Conservation (phyloP, 2,113 vertebrate species). For the Prionailurus bengalensis region DNA sequence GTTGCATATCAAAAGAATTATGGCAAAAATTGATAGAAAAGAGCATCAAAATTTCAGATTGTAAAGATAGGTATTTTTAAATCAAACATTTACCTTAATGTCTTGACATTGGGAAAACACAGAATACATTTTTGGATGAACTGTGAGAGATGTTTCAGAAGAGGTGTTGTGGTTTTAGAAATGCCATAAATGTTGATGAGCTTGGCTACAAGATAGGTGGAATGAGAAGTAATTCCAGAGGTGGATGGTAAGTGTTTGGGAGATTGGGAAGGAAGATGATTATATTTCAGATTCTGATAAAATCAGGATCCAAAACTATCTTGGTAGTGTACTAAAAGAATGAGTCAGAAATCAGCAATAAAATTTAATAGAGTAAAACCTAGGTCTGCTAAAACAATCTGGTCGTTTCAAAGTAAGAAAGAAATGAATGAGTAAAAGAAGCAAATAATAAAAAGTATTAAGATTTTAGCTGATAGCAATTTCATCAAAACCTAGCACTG, state of each 20-base stretch:
- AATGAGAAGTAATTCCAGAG: conserved; percentile 22
- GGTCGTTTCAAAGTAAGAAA: not conserved
- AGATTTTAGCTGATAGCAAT: not conserved
- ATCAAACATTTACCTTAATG: not conserved
- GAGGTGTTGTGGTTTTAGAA: not conserved
- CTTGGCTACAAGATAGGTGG: not conserved
- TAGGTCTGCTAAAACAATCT: not conserved
- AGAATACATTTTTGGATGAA: not conserved
- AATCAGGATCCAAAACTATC: not conserved
- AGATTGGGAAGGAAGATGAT: not conserved
- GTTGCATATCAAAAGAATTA: not conserved
- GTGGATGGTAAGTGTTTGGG: not conserved
- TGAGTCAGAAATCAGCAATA: conserved; percentile 51
- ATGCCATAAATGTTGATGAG: not conserved
- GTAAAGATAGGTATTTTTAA: not conserved
- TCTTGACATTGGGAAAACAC: not conserved
- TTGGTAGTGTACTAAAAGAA: conserved; percentile 11
- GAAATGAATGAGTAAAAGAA: not conserved
- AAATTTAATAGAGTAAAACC: conserved; percentile 27
- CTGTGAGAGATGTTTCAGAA: not conserved
- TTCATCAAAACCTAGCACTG: not conserved
- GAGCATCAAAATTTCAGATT: not conserved
- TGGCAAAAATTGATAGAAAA: not conserved
- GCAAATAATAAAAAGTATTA: not conserved
- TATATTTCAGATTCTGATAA: conserved; percentile 24